A percentile compares a stretch with the other conserved stretches of the same genome.
phyloP scores from a whole-genome alignment of 1,140 invertebrate species.

The Adoxophyes honmai region DNA sequence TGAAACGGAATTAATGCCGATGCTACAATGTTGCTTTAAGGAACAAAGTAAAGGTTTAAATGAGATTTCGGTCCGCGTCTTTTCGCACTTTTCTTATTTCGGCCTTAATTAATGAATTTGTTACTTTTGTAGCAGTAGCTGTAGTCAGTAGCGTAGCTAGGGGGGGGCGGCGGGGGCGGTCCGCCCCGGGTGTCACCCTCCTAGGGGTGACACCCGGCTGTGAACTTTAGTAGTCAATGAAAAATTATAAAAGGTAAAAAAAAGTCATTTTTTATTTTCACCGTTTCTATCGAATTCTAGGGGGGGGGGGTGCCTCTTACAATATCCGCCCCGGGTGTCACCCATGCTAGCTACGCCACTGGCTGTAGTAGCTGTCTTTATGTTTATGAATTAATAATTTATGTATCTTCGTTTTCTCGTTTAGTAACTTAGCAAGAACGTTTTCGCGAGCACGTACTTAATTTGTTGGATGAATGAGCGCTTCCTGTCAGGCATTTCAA shows the following conservation, averaged over 20 bases:
- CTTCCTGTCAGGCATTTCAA: slow-evolving; percentile 60
- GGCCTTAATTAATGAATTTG: background rate
- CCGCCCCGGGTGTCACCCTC: too few relatives aligned
- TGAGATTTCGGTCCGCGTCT: background rate
- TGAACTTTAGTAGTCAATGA: too few relatives aligned
- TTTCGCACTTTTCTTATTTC: background rate
- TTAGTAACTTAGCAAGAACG: background rate
- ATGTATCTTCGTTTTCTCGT: background rate
- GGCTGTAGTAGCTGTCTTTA: background rate
- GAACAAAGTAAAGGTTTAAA: slow-evolving; percentile 10
- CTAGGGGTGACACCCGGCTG: too few relatives aligned
- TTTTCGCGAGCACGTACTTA: background rate
- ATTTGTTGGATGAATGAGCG: slow-evolving; percentile 2
- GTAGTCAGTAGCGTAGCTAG: too few relatives aligned
- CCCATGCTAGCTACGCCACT: slow-evolving; percentile 26
- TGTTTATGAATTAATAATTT: background rate
- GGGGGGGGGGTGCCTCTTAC: too few relatives aligned
- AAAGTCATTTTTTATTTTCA: too few relatives aligned
- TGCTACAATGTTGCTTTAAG: background rate
- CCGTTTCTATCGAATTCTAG: too few relatives aligned
- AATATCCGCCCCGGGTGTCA: too few relatives aligned
- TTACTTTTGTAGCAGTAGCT: background rate
- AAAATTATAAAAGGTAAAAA: too few relatives aligned
- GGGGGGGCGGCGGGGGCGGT: too few relatives aligned
- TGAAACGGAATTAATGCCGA: slow-evolving; percentile 36